Evolutionary conservation across 1,140 invertebrate species (phyloP).

Genomic region (Chironomus striatipennis): DNA sequence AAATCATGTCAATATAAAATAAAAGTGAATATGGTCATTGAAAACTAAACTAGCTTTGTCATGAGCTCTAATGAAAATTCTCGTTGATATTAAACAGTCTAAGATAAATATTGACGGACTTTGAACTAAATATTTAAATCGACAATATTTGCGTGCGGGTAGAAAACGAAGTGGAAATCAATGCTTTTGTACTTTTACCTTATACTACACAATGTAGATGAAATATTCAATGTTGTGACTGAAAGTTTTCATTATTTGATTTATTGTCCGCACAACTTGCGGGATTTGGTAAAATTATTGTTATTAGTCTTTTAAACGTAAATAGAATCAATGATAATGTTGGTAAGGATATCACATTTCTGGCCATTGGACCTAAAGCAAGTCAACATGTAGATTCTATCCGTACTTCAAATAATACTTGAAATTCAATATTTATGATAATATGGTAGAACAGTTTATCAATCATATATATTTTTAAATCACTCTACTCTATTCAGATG

Average conservation of each 20-base stretch:
- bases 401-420: conserved; percentile 8
- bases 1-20: too few species aligned
- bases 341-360: neutral
- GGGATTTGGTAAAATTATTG: neutral
- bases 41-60: too few species aligned
- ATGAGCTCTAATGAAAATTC: neutral
- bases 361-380: neutral
- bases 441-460: conserved; percentile 7
- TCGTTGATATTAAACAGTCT: neutral
- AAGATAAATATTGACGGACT: conserved; percentile 9
- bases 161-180: neutral
- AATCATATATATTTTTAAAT: neutral
- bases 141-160: conserved; percentile 1
- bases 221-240: neutral
- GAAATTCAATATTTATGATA: conserved; percentile 2
- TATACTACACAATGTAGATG: neutral
- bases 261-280: neutral
- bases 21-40: too few species aligned
- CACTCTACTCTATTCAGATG: neutral
- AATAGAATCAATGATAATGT: neutral
- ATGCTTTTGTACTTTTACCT: neutral
- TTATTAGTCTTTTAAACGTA: conserved; percentile 9
- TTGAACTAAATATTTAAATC: conserved; percentile 4
- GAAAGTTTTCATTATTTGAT: neutral
- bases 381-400: neutral